Base-by-base conservation (phyloP, 2,888 invertebrate genomes). In the Pristionchus entomophagus region DNA sequence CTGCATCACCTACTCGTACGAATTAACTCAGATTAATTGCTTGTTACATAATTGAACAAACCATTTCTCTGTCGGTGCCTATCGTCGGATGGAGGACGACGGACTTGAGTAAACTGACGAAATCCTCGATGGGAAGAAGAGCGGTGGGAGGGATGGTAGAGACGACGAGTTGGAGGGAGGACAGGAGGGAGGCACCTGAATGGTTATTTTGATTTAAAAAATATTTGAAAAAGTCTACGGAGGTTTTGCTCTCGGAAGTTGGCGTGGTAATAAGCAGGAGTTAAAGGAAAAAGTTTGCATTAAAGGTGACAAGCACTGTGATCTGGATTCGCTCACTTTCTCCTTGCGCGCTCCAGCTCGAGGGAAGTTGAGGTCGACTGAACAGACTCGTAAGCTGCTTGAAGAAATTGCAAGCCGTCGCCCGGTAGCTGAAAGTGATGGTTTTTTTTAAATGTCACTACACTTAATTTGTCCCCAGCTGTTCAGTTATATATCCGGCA, bases 61-160 rank as follows among this genome's bases (percentile, higher is more conserved):
- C 82, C 41, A 49, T 3, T 29, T 84, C 83, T 4, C 49, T 29
- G 5, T 62, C 49, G 0, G 41, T 49, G 2, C 59, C 82, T 26
- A 59, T 82, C 17, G 38, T 32, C 0, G n/a, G 14, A 22, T 62
- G 65, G 29, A 49, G 49, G 0, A 84, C 12, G 17, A 41, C 17
- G 19, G 83, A 62, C 45, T 65, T 84, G 83, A 84, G 83, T 3
- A 84, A n/a, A 26, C n/a, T 14, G 35, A 84, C 83, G 32, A 84
- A 84, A 19, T 62, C 65, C 10, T 65, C 83, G 32, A 84, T 49
- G 6, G 65, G 83, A 10, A 84, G 83, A 32, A 84, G 65, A 32
- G 45, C 12, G 6, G 62, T 45, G 22, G 83, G 65, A 49, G 62
- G 49, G 29, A 84, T 32, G 29, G 83, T n/a, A 1, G 65, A 65